Conservation (phyloP, 37 sponge, comb jelly and placozoan genomes). For the Theonella swinhoei region DNA sequence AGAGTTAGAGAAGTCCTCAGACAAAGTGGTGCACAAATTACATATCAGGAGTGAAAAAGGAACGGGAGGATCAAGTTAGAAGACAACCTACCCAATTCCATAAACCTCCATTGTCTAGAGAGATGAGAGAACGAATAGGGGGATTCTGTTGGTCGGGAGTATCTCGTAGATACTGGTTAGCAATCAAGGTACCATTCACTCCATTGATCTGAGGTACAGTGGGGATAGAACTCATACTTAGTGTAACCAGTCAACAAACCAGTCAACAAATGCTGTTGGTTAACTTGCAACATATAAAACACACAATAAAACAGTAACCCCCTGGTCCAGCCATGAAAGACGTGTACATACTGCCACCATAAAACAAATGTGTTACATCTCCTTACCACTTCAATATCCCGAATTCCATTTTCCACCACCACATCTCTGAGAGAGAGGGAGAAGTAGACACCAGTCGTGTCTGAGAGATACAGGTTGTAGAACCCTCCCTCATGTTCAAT, state of each 20-base stretch:
- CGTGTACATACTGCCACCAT: not conserved
- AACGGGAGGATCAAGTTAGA: too few species aligned
- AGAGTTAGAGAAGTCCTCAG: not conserved
- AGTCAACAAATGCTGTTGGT: too few species aligned
- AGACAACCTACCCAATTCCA: slow-evolving; percentile 62
- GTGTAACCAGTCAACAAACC: too few species aligned
- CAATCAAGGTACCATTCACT: slow-evolving; percentile 67
- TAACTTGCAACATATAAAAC: too few species aligned
- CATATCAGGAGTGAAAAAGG: not conserved
- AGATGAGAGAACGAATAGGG: slow-evolving; percentile 50
- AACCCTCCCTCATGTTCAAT: slow-evolving; percentile 35
- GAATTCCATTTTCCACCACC: not conserved
- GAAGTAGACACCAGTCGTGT: slow-evolving; percentile 60
- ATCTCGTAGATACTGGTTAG: slow-evolving; percentile 61
- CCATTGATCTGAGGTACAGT: slow-evolving; percentile 46
- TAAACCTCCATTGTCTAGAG: slow-evolving; percentile 71
- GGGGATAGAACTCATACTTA: too few species aligned
- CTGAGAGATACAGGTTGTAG: slow-evolving; percentile 82
- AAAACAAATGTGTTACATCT: too few species aligned
- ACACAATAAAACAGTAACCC: too few species aligned
- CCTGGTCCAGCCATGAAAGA: too few species aligned
- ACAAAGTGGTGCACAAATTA: too few species aligned
- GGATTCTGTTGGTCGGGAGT: not conserved
- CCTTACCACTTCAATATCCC: slow-evolving; percentile 58
- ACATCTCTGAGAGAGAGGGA: slow-evolving; percentile 66